Percentiles rank a stretch among this genome's conserved stretches.
Evolutionary conservation across 1,140 invertebrate genomes (phyloP).

Genomic region (Oncopodura yosiiana): DNA sequence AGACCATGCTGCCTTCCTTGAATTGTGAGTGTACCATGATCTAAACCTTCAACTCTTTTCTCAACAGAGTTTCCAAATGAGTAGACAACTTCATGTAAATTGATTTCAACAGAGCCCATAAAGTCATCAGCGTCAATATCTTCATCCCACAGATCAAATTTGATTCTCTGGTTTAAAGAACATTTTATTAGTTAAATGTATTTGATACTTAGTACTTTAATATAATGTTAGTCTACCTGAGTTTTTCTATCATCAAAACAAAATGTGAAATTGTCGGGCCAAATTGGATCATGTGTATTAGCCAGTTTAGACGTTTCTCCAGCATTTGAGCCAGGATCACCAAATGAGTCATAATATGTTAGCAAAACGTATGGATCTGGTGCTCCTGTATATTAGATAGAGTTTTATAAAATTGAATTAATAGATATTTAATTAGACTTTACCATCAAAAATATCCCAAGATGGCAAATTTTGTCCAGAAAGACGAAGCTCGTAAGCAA

Average conservation of each 20-base stretch:
- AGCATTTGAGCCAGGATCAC: background rate
- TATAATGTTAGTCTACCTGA: background rate
- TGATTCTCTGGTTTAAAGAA: background rate
- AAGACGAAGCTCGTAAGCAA: no score
- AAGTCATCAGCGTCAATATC: constrained; percentile 4
- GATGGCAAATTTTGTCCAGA: constrained; percentile 8
- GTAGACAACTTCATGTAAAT: background rate
- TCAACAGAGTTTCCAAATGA: no score
- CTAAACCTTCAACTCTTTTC: no score
- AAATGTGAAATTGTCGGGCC: constrained; percentile 3
- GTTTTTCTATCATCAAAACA: background rate
- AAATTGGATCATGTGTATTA: constrained; percentile 3
- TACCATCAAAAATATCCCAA: constrained; percentile 4
- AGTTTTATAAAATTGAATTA: no score
- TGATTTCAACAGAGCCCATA: background rate
- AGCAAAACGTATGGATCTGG: constrained; percentile 11
- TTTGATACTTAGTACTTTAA: background rate
- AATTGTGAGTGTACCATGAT: no score
- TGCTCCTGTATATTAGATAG: no score
- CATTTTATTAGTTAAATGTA: background rate
- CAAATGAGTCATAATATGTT: no score
- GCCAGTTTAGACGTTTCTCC: background rate
- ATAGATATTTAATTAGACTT: no score
- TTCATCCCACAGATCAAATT: background rate
- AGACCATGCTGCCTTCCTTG: no score